Evolutionary conservation across 2,888 invertebrate genomes (phyloP), one percentile per base, ranked within the genome.

Genomic region (Dryococelus australis): DNA sequence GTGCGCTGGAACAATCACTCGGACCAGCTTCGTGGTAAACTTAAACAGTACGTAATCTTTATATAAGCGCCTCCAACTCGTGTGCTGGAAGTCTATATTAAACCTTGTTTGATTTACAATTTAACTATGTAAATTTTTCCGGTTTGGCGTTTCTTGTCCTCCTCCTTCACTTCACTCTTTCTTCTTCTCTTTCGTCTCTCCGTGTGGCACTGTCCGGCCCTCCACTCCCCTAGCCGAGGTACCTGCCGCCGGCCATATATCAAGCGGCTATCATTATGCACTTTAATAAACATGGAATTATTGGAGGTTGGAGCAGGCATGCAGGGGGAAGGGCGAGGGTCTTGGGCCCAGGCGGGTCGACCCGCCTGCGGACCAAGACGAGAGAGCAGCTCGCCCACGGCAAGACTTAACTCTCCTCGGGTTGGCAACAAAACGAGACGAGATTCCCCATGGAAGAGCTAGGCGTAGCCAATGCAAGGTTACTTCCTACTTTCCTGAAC

Each of bases 71-170:
- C 65, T 65, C 8, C 65, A 65, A 65, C 65, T 20, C 65, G 65
- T 24, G 65, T n/a, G 65, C 24, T 65, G 65, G 65, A 65, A 65
- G 65, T 65, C 65, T 65, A 65, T 65, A 65, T 65, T 65, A 65
- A 65, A 65, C 65, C 65, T 65, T 65, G 65, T 65, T 65, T 65
- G 65, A 65, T 65, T 65, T 65, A 65, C 65, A 65, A 65, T 65
- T 65, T 65, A n/a, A 65, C 65, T 65, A 65, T 65, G 65, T 65
- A 65, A 65, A 65, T 65, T 20, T 8, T 24, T 9, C 65, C 24
- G 65, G 20, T 65, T 65, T n/a, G 65, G 20, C 16, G n/a, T 65
- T 65, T 65, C 65, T 65, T 65, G 65, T 65, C 24, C 24, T 24
- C 51, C 20, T 6, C 51, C 51, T 51, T 51, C 51, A n/a, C n/a